A percentile compares a stretch with the other conserved stretches of the same genome.
Conservation (phyloP, 2,797 vertebrate species). For the Poecile montanus region DNA sequence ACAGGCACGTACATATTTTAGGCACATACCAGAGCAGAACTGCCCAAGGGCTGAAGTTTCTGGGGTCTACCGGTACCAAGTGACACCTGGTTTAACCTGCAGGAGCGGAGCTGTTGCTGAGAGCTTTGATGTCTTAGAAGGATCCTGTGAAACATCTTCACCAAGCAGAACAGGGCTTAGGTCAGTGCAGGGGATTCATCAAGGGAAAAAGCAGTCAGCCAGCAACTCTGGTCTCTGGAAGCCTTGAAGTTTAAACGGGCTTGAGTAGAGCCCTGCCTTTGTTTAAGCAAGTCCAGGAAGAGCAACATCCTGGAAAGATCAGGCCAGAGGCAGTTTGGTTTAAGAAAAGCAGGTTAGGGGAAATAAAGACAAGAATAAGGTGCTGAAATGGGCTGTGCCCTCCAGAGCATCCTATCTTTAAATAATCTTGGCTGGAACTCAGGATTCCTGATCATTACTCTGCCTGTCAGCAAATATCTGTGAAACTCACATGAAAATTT, state of each 20-base stretch:
- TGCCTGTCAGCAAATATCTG: not conserved
- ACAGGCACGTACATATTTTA: not conserved
- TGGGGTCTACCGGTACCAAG: rapidly evolving
- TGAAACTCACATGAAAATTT: not conserved
- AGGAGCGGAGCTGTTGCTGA: not conserved
- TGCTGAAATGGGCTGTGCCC: not conserved
- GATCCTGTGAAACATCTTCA: not conserved
- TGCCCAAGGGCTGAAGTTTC: not conserved
- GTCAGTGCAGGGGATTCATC: not conserved
- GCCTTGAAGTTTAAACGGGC: not conserved
- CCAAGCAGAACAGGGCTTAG: not conserved
- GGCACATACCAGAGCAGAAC: not conserved
- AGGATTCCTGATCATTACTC: not conserved
- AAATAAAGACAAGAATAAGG: not conserved
- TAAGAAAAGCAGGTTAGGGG: not conserved
- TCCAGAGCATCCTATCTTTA: not conserved
- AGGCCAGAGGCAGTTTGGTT: not conserved
- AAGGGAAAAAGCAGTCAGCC: not conserved
- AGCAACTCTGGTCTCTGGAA: not conserved
- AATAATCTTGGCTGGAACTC: not conserved
- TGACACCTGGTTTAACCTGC: not conserved
- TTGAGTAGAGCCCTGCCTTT: not conserved
- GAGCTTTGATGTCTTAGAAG: not conserved
- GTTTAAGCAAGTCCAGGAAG: not conserved
- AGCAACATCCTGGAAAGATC: not conserved